A percentile compares a stretch with the other conserved stretches of the same genome.
phyloP scores from a whole-genome alignment of 2,888 invertebrate genomes.

The Cryptocephalus moraei region DNA sequence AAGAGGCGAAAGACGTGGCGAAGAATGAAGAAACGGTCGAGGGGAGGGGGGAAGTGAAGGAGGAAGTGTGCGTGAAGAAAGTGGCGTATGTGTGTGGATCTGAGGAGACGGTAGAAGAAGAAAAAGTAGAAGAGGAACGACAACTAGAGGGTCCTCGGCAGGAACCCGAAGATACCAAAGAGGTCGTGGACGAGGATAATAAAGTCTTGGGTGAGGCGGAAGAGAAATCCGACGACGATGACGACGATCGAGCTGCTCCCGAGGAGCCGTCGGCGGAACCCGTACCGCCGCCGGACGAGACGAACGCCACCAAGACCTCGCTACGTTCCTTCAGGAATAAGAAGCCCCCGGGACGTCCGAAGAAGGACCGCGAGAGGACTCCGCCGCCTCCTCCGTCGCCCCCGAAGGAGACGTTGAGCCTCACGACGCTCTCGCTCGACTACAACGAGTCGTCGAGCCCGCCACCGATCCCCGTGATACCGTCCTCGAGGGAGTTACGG shows the following conservation, averaged over 20 bases:
- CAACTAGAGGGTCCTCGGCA: not conserved
- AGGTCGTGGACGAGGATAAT: not conserved
- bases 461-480: conserved; percentile 13
- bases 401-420: no score
- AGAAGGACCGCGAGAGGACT: no score
- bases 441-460: conserved; percentile 21
- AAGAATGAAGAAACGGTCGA: conserved; percentile 3
- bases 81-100: conserved; percentile 17
- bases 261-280: conserved; percentile 1
- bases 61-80: conserved; percentile 18
- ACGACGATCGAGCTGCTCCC: not conserved
- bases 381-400: no score
- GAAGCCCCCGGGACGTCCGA: no score
- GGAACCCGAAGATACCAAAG: no score
- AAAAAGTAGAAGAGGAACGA: not conserved
- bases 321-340: no score
- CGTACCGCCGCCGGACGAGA: not conserved
- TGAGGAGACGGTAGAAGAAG: conserved; percentile 2
- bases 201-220: not conserved
- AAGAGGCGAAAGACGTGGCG: not conserved
- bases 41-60: conserved; percentile 8
- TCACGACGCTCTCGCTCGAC: conserved; percentile 25
- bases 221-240: conserved; percentile 1
- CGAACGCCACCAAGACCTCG: no score
- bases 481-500: conserved; percentile 17